Evolutionary conservation across 2,113 vertebrate species (phyloP).

Genomic region (Geococcyx californianus): DNA sequence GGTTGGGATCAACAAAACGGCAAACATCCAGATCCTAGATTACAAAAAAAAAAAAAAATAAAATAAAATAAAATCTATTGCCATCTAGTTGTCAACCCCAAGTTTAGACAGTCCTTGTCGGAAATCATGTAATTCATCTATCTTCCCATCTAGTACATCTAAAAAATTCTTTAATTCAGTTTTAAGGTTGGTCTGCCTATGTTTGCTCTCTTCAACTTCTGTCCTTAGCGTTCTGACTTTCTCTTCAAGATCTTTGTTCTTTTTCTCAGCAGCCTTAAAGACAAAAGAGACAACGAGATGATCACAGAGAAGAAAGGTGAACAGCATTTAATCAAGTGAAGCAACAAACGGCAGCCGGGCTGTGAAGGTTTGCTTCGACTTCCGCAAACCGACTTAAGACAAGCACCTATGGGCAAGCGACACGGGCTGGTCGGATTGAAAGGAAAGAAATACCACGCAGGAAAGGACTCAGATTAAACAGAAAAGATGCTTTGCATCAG

Average conservation of each 20-base stretch:
- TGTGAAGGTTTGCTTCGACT: not conserved
- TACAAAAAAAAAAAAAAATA: conserved; percentile 44
- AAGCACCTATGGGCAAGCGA: not conserved
- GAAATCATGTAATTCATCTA: conserved; percentile 95
- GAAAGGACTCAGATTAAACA: conserved; percentile 27
- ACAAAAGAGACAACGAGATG: conserved; percentile 20
- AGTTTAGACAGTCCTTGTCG: conserved; percentile 92
- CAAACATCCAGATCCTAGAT: conserved; percentile 61
- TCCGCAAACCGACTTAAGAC: not conserved
- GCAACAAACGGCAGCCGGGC: not conserved
- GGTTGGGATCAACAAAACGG: conserved; percentile 66
- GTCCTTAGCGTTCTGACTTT: conserved; percentile 81
- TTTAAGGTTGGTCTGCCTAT: conserved; percentile 90
- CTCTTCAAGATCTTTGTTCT: conserved; percentile 88
- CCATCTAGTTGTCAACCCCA: conserved; percentile 86
- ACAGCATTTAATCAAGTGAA: not conserved
- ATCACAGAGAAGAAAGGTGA: not conserved
- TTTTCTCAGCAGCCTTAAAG: conserved; percentile 85
- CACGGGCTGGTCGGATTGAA: not conserved
- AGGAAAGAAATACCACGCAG: not conserved
- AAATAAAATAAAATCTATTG: conserved; percentile 17
- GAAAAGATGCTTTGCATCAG: conserved; percentile 51
- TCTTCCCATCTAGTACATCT: conserved; percentile 92
- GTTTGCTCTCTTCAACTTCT: conserved; percentile 85
- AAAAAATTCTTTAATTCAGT: conserved; percentile 92